Base-by-base conservation (phyloP, 2,113 vertebrate genomes). In the Syrmaticus mikado region DNA sequence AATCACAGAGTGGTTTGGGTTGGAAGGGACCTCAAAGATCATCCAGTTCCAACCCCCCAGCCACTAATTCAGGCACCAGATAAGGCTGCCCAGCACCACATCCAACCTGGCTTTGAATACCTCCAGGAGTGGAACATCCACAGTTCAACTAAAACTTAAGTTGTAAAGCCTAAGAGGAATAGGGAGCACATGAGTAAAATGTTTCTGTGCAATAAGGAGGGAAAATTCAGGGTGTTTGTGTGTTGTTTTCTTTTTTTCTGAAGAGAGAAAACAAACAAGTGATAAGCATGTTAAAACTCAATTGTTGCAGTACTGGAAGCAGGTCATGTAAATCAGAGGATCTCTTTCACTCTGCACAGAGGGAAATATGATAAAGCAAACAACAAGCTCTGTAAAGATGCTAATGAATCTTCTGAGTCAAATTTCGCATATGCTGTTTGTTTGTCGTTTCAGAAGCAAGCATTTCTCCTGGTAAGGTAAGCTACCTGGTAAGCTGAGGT, bases 351-450 rank as follows among this genome's bases (percentile, higher is more conserved):
- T 58, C 6, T 48, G 32, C 71, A 58, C 40, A 66, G 85, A 91
- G 30, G 79, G 58, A 79, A 93, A 61, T 30, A 73, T 13, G 67
- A 48, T 82, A 84, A 92, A 92, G 50, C 73, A 89, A 92, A 75
- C 82, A 71, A 48, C 78, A 75, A 5, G 30, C 48, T 58, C 70
- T 58, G 22, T 76, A 27, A 89, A 77, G 55, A 91, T 80, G 75
- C 60, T 87, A n/a, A 91, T 90, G 45, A 89, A 57, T 65, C 52
- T 55, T 50, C 2, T 75, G 82, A 91, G 82, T 92, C 82, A 89
- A 58, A 73, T 60, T 55, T 87, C 67, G 28, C 52, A 38, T 70
- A 71, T 52, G 45, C 67, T 70, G 74, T 72, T 87, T 65, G 43
- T 68, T 75, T 57, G 4, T 62, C 11, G 34, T 7, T 55, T 36